Evolutionary conservation across 30 jellyfish, hydroid and myxozoan species (phyloP).

Genomic region (Pelagia noctiluca): DNA sequence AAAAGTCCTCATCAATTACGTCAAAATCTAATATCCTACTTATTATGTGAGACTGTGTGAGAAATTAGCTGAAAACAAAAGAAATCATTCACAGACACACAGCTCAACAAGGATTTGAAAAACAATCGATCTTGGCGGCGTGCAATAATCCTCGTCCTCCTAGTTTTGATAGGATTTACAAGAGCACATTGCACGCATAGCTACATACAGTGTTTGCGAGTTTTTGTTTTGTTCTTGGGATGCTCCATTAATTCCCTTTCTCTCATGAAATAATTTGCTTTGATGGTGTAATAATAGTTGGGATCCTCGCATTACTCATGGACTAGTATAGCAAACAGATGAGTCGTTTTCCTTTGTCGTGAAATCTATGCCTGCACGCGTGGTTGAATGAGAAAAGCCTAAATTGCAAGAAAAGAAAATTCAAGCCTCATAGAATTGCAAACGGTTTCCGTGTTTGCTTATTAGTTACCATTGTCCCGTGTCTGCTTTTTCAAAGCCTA

Average conservation of each 20-base stretch:
- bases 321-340: slow-evolving; percentile 17
- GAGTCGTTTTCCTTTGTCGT: slow-evolving; percentile 30
- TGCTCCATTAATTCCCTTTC: neutral
- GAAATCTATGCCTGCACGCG: slow-evolving; percentile 55
- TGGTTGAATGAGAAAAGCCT: slow-evolving; percentile 37
- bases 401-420: slow-evolving; percentile 44
- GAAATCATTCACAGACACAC: too few relatives aligned
- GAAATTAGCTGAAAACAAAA: too few relatives aligned
- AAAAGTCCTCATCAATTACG: too few relatives aligned
- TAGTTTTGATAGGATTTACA: too few relatives aligned
- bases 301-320: slow-evolving; percentile 2
- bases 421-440: neutral
- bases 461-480: slow-evolving; percentile 57
- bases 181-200: too few relatives aligned
- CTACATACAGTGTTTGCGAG: too few relatives aligned
- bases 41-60: too few relatives aligned
- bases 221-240: neutral
- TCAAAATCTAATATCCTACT: too few relatives aligned
- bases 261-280: neutral
- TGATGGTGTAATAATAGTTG: neutral
- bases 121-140: too few relatives aligned
- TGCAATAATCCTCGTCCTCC: too few relatives aligned
- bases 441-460: slow-evolving; percentile 65
- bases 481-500: slow-evolving; percentile 43
- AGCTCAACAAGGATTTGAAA: too few relatives aligned